Evolutionary conservation across 2,113 vertebrate genomes (phyloP), one percentile per base, ranked within the genome.

Genomic region (Pogonocichla stellata): DNA sequence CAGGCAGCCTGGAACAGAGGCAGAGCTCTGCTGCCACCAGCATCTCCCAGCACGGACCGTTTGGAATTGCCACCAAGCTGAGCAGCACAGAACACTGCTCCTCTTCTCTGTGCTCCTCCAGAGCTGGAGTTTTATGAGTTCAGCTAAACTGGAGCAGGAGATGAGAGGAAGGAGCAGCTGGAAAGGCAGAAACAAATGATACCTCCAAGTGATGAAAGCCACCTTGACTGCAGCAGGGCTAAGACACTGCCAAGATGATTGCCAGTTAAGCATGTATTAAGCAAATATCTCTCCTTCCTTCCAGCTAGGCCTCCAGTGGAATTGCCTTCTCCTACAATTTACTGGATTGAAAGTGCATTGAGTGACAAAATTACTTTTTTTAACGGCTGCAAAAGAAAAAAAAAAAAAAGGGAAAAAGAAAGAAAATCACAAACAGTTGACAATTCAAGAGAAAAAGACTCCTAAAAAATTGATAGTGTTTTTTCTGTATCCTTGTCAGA

Each of bases 401-500:
- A 72, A 26, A 38, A 38, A 42, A 10, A 11, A 8, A 4, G 9
- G 40, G 14, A 57, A 20, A 10, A 31, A 19, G 7, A 31, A n/a
- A 57, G 31, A 77, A 58, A 86, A 92, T 78, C 86, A 77, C 65
- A 93, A 93, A 64, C 47, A 45, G 78, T 85, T 96, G 91, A 96
- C 94, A 96, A 94, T 91, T 88, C 92, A 90, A 91, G 90, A 88
- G 89, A 94, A 95, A 90, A 82, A 92, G 47, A 80, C 83, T 92
- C 96, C 26, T 95, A 40, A 97, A 97, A 96, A 95, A 93, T 94
- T 95, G 92, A 97, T 96, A 40, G 67, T 88, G 69, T 80, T 90
- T 96, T 91, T 89, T 89, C 94, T 65, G 47, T 83, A 86, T 88
- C 80, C 88, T 90, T 88, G 77, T 96, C 90, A 78, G 60, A 80